A percentile compares a stretch with the other conserved stretches of the same genome.
Evolutionary conservation across 2,888 invertebrate species (phyloP).

Genomic region (Geophilus truncorum): DNA sequence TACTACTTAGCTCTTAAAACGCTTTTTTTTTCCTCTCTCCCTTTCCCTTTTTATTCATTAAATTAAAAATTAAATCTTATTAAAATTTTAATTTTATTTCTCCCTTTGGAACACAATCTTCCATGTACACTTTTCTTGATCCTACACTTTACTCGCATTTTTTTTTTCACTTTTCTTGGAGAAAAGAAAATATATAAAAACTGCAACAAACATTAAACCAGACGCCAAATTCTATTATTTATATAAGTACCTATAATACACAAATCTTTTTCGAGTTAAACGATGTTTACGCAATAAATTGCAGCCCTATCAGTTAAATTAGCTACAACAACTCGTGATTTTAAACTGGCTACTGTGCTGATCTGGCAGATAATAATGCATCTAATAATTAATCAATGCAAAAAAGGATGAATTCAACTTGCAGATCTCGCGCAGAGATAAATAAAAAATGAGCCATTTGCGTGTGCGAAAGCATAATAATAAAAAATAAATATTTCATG

Average conservation of each 20-base stretch:
- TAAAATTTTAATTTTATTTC: conserved; percentile 18
- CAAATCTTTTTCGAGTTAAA: background rate
- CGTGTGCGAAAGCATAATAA: background rate
- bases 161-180: background rate
- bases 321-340: background rate
- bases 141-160: background rate
- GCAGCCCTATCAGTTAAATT: background rate
- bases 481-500: background rate
- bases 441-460: background rate
- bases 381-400: background rate
- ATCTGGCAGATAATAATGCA: background rate
- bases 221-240: background rate
- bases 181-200: background rate
- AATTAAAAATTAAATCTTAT: conserved; percentile 23
- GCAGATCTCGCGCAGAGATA: background rate
- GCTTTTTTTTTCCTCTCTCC: background rate
- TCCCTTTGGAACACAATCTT: background rate
- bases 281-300: background rate
- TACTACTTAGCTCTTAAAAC: background rate
- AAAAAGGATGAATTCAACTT: background rate
- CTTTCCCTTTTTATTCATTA: background rate
- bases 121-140: background rate
- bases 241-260: background rate
- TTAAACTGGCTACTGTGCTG: background rate
- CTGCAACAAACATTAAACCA: background rate